phyloP scores from a whole-genome alignment of 2,797 vertebrate genomes.

The Remorina albescens region DNA sequence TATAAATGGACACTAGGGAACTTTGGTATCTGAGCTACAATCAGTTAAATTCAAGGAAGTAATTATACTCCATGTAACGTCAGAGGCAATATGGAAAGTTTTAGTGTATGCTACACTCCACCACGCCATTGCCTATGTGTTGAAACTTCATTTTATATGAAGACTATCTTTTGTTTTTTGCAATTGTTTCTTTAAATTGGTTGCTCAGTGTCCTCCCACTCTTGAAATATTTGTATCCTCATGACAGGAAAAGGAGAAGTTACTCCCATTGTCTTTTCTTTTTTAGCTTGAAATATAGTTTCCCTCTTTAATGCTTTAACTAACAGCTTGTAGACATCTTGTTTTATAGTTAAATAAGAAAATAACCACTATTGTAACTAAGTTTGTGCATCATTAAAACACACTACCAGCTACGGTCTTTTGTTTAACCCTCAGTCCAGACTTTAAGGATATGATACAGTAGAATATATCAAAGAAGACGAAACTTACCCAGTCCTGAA shows the following conservation, averaged over 20 bases:
- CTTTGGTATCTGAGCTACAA: conserved; percentile 6
- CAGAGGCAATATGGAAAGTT: conserved; percentile 3
- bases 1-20: not conserved
- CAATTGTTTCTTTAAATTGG: not conserved
- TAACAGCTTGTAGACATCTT: not conserved
- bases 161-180: conserved; percentile 2
- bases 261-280: not conserved
- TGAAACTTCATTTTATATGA: not conserved
- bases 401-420: not conserved
- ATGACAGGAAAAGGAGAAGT: conserved; percentile 28
- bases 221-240: conserved; percentile 10
- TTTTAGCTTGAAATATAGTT: not conserved
- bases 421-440: conserved; percentile 7
- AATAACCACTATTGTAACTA: not conserved
- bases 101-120: conserved; percentile 4
- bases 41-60: not conserved
- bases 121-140: not conserved
- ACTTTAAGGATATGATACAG: not conserved
- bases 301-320: not conserved
- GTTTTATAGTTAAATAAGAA: conserved; percentile 5
- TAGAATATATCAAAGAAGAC: not conserved
- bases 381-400: not conserved
- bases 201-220: conserved; percentile 6
- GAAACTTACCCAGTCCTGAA: conserved; percentile 60
- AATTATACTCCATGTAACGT: not conserved